phyloP scores from a whole-genome alignment of 2,888 invertebrate species.

The Torymus aiolomorphi region DNA sequence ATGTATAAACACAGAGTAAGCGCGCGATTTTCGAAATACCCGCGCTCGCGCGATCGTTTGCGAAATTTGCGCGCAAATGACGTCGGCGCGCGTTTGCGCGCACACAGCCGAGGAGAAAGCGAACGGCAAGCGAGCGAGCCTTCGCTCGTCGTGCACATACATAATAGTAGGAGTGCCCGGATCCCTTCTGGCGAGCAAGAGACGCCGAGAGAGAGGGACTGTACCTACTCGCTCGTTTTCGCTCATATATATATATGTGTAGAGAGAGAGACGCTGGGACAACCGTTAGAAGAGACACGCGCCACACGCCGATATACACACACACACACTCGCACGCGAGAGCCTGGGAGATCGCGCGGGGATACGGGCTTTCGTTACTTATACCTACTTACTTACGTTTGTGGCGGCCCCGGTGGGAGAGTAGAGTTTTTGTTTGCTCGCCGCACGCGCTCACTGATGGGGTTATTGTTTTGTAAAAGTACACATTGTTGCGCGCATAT shows the following conservation, averaged over 20 bases:
- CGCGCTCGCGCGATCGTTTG: conserved; percentile 12
- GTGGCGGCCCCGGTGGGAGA: no score
- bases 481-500: no score
- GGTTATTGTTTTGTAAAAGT: no score
- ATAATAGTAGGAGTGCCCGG: conserved; percentile 60
- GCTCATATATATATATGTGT: not conserved
- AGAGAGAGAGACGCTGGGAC: conserved; percentile 5
- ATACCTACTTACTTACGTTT: no score
- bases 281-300: conserved; percentile 52
- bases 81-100: conserved; percentile 3
- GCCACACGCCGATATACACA: conserved; percentile 12
- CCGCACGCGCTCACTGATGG: no score
- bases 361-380: no score
- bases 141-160: conserved; percentile 52
- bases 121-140: conserved; percentile 38
- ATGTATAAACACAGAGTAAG: not conserved
- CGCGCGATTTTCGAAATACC: conserved; percentile 6
- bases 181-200: conserved; percentile 43
- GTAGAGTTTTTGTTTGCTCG: no score
- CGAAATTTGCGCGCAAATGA: conserved; percentile 34
- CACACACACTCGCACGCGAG: no score
- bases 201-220: no score
- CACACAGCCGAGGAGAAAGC: conserved; percentile 48
- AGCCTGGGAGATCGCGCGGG: no score
- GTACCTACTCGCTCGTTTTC: conserved; percentile 20